These are phyloP conservation scores for Zaprionus gabonicus DNA, from an alignment of 1,140 invertebrate genomes.

Conservation along the genomic window DNA sequence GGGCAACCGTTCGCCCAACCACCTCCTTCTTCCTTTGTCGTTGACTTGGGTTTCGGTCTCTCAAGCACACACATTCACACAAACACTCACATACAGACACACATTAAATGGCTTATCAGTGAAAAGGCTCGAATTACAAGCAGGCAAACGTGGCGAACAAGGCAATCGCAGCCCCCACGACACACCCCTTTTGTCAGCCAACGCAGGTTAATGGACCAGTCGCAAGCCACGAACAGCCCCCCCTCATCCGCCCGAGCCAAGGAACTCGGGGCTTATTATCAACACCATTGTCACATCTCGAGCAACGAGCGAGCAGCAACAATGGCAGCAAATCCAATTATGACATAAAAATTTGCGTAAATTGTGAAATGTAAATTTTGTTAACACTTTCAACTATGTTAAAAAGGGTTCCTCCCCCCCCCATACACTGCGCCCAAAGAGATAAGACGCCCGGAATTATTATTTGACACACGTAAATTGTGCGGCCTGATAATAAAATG, in stretches of 20 bases:
- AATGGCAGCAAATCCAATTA: constrained; percentile 71
- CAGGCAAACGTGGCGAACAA: constrained; percentile 34
- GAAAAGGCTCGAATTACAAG: constrained; percentile 64
- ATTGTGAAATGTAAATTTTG: constrained; percentile 81
- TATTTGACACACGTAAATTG: constrained; percentile 82
- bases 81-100: constrained; percentile 6
- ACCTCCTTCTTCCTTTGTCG: not conserved
- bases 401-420: constrained; percentile 44
- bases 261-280: constrained; percentile 51
- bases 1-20: not conserved
- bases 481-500: constrained; percentile 41
- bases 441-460: constrained; percentile 70
- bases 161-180: not conserved
- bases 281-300: constrained; percentile 74
- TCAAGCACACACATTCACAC: constrained; percentile 7
- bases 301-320: constrained; percentile 32
- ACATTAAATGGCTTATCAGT: constrained; percentile 76
- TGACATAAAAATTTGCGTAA: constrained; percentile 83
- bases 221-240: constrained; percentile 29
- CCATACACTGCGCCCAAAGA: constrained; percentile 36
- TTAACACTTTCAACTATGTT: constrained; percentile 46
- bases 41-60: not conserved
- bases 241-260: not conserved
- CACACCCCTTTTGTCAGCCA: not conserved
- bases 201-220: constrained; percentile 61